These are phyloP conservation scores for Campoletis sonorensis DNA, from an alignment of 1,140 invertebrate species.

Conservation along the genomic window DNA sequence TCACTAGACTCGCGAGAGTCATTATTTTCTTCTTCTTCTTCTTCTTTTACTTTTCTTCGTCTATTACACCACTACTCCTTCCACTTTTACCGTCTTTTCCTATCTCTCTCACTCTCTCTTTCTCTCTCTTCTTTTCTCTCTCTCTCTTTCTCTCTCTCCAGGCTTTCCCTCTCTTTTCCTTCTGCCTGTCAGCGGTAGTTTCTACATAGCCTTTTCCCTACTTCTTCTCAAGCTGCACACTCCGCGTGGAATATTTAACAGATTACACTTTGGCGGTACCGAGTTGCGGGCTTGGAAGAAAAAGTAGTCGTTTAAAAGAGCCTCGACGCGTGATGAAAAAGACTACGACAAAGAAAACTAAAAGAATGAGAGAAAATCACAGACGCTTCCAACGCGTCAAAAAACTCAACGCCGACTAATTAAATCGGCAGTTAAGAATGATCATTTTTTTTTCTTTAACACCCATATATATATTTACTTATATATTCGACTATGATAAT, in stretches of 20 bases:
- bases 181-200: slow-evolving; percentile 6
- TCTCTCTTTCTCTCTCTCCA: slow-evolving; percentile 18
- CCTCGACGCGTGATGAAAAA: slow-evolving; percentile 30
- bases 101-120: slow-evolving; percentile 9
- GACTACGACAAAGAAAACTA: slow-evolving; percentile 6
- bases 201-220: neutral
- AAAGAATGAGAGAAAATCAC: neutral
- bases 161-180: neutral
- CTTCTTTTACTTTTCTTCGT: slow-evolving; percentile 54
- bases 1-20: slow-evolving; percentile 73
- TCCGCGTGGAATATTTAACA: slow-evolving; percentile 64
- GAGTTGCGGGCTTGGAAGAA: neutral
- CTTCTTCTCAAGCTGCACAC: slow-evolving; percentile 30
- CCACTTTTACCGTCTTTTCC: slow-evolving; percentile 43
- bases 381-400: slow-evolving; percentile 1
- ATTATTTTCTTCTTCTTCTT: slow-evolving; percentile 74
- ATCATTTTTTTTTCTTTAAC: neutral
- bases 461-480: no score
- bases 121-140: slow-evolving; percentile 16
- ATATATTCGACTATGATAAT: neutral
- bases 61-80: slow-evolving; percentile 43
- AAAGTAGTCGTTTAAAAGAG: slow-evolving; percentile 35
- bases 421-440: neutral
- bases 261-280: slow-evolving; percentile 51
- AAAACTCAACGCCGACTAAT: neutral